Percentiles rank a stretch among this genome's conserved stretches.
phyloP scores from a whole-genome alignment of 2,113 vertebrate species.

The Butastur rufipennis region DNA sequence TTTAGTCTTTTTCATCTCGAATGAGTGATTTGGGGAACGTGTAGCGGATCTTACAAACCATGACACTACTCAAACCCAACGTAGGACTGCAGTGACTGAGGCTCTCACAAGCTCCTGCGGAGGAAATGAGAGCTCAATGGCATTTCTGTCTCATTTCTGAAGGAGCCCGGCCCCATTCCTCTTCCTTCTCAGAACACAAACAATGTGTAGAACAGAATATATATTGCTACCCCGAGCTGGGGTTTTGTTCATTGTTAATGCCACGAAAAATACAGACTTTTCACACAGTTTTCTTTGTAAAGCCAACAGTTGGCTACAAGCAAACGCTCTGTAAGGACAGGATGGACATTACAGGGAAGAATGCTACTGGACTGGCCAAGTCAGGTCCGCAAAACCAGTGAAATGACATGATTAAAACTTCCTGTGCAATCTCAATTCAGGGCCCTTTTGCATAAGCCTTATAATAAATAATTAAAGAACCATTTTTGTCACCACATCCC shows the following conservation, averaged over 20 bases:
- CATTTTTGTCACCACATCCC: not conserved
- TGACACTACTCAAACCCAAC: not conserved
- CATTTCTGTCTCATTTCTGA: constrained; percentile 50
- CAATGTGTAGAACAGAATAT: not conserved
- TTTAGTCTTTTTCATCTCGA: not conserved
- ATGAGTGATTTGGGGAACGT: not conserved
- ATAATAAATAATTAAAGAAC: not conserved
- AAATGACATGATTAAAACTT: not conserved
- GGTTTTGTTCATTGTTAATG: constrained; percentile 18
- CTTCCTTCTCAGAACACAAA: constrained; percentile 6
- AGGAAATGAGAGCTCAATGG: constrained; percentile 23
- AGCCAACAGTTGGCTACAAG: not conserved
- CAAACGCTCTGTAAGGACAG: not conserved
- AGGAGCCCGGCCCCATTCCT: constrained; percentile 17
- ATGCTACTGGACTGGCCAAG: not conserved
- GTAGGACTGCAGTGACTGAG: not conserved
- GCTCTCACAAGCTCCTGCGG: not conserved
- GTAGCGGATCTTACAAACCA: not conserved
- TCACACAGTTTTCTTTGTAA: not conserved
- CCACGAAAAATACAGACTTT: not conserved
- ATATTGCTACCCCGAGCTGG: not conserved
- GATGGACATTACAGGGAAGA: not conserved
- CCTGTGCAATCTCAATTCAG: not conserved
- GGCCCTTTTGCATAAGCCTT: not conserved
- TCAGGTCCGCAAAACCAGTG: not conserved